Conservation (phyloP, 2,888 invertebrate species). For the Catotricha subobsoleta region DNA sequence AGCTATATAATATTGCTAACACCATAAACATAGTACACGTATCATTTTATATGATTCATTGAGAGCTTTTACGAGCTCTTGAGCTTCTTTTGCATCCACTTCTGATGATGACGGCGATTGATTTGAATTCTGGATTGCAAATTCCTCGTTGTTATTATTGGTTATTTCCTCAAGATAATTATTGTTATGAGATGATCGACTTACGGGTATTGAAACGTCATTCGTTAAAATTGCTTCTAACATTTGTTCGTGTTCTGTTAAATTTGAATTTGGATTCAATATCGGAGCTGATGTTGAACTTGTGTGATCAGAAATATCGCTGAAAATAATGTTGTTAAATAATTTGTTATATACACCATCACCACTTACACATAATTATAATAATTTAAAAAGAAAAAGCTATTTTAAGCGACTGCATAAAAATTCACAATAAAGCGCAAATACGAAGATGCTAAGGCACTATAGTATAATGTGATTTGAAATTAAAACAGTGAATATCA, state of each 20-base stretch:
- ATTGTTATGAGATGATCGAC: neutral
- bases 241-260: neutral
- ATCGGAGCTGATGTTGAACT: no score
- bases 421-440: no score
- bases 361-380: conserved; percentile 2
- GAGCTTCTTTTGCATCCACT: neutral
- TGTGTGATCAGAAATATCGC: no score
- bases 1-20: no score
- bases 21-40: conserved; percentile 4
- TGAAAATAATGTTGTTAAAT: neutral
- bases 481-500: no score
- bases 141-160: neutral
- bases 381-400: neutral
- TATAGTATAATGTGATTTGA: no score
- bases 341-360: conserved; percentile 3
- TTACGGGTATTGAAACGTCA: neutral
- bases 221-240: conserved; percentile 5
- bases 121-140: no score
- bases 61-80: neutral
- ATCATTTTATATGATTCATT: neutral
- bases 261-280: neutral
- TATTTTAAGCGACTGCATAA: neutral
- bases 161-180: neutral
- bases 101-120: no score
- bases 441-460: no score